Conservation (phyloP, 2,797 vertebrate genomes). For the Chaetodon trifasciatus region DNA sequence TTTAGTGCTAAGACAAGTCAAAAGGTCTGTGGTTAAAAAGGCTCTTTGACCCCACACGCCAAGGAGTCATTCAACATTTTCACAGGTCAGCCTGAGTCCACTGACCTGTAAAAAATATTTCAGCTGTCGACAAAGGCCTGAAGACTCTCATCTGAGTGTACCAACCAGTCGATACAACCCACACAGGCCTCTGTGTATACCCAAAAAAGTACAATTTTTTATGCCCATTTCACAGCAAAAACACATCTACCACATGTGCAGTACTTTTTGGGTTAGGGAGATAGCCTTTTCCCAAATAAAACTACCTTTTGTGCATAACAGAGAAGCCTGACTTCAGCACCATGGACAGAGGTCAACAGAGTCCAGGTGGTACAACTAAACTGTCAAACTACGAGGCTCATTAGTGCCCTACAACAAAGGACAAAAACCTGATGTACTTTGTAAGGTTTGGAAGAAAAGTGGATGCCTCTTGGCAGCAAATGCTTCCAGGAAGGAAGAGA, state of each 20-base stretch:
- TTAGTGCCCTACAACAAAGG: neutral
- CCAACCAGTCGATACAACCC: neutral
- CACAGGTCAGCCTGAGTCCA: neutral
- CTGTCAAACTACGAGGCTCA: neutral
- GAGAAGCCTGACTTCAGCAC: constrained; percentile 20
- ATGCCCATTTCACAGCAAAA: neutral
- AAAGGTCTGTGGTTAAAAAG: neutral
- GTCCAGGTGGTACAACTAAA: neutral
- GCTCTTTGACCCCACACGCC: neutral
- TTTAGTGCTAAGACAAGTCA: neutral
- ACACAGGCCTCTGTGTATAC: neutral
- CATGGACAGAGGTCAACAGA: neutral
- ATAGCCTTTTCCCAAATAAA: neutral
- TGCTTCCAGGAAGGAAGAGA: neutral
- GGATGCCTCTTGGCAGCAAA: neutral
- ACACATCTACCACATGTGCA: neutral
- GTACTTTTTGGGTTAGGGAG: neutral
- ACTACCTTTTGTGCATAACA: neutral
- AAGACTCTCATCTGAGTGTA: neutral
- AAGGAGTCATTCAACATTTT: neutral
- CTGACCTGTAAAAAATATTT: neutral
- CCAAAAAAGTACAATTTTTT: neutral
- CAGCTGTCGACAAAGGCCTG: neutral
- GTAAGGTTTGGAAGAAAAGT: neutral
- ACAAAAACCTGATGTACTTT: neutral